phyloP scores from a whole-genome alignment of 2,888 invertebrate species.

The Dendrolimus houi region DNA sequence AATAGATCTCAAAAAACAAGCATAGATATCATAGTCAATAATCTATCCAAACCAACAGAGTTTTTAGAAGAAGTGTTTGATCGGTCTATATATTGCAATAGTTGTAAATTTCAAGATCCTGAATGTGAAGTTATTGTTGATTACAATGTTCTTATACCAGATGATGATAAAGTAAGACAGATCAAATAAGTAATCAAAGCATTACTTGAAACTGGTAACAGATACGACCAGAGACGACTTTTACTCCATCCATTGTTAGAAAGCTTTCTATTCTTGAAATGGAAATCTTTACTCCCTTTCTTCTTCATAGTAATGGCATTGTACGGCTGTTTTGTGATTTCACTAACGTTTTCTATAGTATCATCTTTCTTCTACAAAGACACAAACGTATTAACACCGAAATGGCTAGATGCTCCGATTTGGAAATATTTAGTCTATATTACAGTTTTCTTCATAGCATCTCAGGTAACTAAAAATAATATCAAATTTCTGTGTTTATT shows the following conservation, averaged over 20 bases:
- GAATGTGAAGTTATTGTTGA: constrained; percentile 43
- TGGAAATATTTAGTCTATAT: constrained; percentile 3
- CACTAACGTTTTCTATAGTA: constrained; percentile 35
- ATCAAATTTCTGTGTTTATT: not conserved
- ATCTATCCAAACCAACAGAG: constrained; percentile 55
- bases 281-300: constrained; percentile 40
- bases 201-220: constrained; percentile 35
- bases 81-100: constrained; percentile 48
- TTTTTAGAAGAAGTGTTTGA: constrained; percentile 63
- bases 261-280: constrained; percentile 50
- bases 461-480: not conserved
- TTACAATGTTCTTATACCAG: constrained; percentile 35
- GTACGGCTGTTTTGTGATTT: constrained; percentile 38
- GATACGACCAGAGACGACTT: constrained; percentile 31
- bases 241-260: constrained; percentile 53
- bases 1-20: constrained; percentile 27
- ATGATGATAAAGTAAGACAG: constrained; percentile 1
- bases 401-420: constrained; percentile 1
- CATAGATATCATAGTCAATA: constrained; percentile 37
- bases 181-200: constrained; percentile 10
- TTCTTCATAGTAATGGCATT: constrained; percentile 37
- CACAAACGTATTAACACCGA: constrained; percentile 7
- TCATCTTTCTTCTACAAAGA: constrained; percentile 20
- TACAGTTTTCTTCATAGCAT: not conserved
- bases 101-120: constrained; percentile 38